Base-by-base conservation (phyloP, 2,113 vertebrate genomes). In the Poeciliopsis occidentalis region DNA sequence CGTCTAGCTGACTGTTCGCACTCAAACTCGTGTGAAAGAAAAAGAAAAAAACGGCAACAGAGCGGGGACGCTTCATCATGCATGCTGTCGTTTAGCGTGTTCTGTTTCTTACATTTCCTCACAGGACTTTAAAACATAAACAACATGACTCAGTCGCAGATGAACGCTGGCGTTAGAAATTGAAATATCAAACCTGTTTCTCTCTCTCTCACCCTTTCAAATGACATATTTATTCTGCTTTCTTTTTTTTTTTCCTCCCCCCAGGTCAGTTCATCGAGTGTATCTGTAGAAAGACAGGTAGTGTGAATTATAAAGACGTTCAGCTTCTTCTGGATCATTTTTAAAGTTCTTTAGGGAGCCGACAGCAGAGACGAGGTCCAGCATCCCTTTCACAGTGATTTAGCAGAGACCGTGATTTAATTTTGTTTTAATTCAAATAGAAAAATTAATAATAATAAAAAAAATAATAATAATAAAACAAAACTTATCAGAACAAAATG, bases 61-160 rank as follows among this genome's bases (percentile, higher is more conserved):
- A 76, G 72, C 68, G 60, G 41, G 24, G 62, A 79, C 64, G 30
- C 67, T 67, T 84, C 15, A 66, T 66, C 54, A 39, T 41, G 73
- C 73, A n/a, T 4, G 54, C 24, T 24, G 66, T 30, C 64, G 82
- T 70, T 72, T 67, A 70, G 60, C 71, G 73, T 62, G 6, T 60
- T 39, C 41, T 60, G 70, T 69, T 76, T 71, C n/a, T 57, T 31
- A 34, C 44, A 32, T 69, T 65, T 73, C 27, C 39, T 44, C 13
- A 3, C 34, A 44, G 12, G 66, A 71, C 64, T 64, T 34, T 47
- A 27, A 79, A 65, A 82, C 39, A 69, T 29, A 78, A 75, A 73
- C 54, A 71, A 62, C 60, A 73, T 44, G 76, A 86, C 54, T 84
- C 68, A 27, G 39, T 61, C 7, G 78, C 75, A 79, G 39, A 41